These are phyloP conservation scores for Rhagoletis zephyria DNA, from an alignment of 1,140 invertebrate species.

Conservation along the genomic window DNA sequence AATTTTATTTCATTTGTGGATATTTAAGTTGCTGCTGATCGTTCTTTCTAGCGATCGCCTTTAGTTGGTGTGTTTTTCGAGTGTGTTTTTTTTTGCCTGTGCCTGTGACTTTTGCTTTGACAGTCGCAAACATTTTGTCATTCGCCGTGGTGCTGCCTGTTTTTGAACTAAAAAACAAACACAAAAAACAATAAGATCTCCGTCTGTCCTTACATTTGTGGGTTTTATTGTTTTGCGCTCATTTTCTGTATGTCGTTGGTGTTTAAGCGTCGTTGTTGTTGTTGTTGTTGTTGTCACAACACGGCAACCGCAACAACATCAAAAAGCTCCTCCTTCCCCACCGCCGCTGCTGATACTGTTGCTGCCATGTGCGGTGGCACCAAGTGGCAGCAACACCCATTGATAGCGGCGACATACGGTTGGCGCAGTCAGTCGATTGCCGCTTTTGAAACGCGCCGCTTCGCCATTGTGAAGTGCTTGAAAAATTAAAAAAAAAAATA, in stretches of 20 bases:
- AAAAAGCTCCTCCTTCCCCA: background rate
- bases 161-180: conserved; percentile 3
- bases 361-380: background rate
- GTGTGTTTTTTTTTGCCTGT: background rate
- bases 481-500: background rate
- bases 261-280: too few species aligned
- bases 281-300: conserved; percentile 6
- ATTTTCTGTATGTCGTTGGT: conserved; percentile 3
- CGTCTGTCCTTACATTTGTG: conserved; percentile 5
- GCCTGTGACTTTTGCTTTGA: background rate
- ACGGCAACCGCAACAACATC: conserved; percentile 3
- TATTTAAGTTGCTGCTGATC: background rate
- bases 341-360: background rate
- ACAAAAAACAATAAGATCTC: background rate
- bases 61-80: background rate
- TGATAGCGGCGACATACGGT: conserved; percentile 35
- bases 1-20: background rate
- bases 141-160: background rate
- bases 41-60: background rate
- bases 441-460: conserved; percentile 49
- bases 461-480: conserved; percentile 19
- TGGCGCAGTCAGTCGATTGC: conserved; percentile 20
- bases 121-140: conserved; percentile 39
- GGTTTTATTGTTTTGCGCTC: conserved; percentile 38
- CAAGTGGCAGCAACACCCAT: conserved; percentile 46